Evolutionary conservation across 2,113 vertebrate species (phyloP), one percentile per base, ranked within the genome.

Genomic region (Oostethus manadensis): DNA sequence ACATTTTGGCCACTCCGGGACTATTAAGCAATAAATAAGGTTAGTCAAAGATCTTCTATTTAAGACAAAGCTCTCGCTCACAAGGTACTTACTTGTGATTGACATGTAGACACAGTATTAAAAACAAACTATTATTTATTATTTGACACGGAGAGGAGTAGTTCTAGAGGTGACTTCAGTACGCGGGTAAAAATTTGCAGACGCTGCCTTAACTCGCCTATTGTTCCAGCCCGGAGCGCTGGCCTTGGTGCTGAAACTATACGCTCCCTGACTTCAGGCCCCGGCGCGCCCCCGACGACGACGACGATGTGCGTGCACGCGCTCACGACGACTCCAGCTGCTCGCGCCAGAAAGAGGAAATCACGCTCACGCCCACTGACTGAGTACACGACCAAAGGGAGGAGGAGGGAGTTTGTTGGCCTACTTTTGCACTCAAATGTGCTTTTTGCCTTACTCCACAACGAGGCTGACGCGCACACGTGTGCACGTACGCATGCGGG

Each of bases 231-330:
- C 77, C 76, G 69, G 80, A 88, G 88, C 89, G 69, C 88, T 90
- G 85, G 83, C 89, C 89, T 83, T 90, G 89, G 89, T 89, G 87
- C 89, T 90, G 89, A 90, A 88, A 85, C 71, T 53, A 68, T 59
- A 77, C 33, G 35, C 53, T 40, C 13, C 18, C 23, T 71, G 74
- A 81, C 66, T 43, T 76, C 65, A 54, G 74, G 62, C 70, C 61
- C 57, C 62, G 48, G 79, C 76, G 71, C 77, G 80, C 66, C 42
- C 40, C 68, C 62, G 77, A 13, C 33, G 50, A 22, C 74, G 68
- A 18, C 62, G 77, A 10, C 40, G 50, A 22, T 72, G 66, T n/a
- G 77, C 74, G 68, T n/a, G 77, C 80, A 83, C 77, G 68, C 66
- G 43, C 73, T 86, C 84, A 86, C 83, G 80, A 84, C 80, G 75